These are phyloP conservation scores for Arge pagana DNA, from an alignment of 2,888 invertebrate genomes.

Conservation along the genomic window DNA sequence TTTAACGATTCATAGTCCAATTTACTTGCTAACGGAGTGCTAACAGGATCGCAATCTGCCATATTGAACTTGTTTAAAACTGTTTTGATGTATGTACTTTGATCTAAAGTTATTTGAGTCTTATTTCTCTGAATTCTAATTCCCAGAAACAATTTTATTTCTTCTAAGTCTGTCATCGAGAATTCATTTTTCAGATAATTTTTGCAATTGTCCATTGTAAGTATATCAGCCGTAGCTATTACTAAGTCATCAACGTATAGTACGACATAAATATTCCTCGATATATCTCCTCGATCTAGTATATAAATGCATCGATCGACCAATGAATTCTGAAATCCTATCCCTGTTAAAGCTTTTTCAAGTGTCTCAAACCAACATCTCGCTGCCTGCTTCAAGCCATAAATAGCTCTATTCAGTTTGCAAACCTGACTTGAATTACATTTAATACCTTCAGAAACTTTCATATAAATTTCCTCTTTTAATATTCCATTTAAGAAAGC, in stretches of 20 bases:
- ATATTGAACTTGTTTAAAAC: constrained; percentile 39
- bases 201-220: constrained; percentile 30
- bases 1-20: constrained; percentile 36
- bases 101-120: constrained; percentile 24
- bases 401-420: constrained; percentile 27
- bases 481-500: constrained; percentile 27
- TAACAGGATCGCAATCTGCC: constrained; percentile 29
- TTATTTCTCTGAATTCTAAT: constrained; percentile 28
- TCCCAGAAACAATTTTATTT: constrained; percentile 32
- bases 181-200: constrained; percentile 31
- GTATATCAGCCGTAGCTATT: constrained; percentile 18
- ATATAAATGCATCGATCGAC: constrained; percentile 27
- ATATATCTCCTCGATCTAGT: constrained; percentile 22
- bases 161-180: constrained; percentile 33
- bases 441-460: constrained; percentile 24
- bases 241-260: constrained; percentile 19
- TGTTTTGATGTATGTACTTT: constrained; percentile 30
- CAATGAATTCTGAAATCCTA: constrained; percentile 26
- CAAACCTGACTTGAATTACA: constrained; percentile 22
- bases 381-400: constrained; percentile 27
- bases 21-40: constrained; percentile 35
- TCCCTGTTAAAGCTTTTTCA: constrained; percentile 19
- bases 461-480: constrained; percentile 27
- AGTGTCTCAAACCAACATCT: constrained; percentile 22
- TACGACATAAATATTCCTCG: constrained; percentile 26